phyloP scores from a whole-genome alignment of 1,140 invertebrate species.

The Drosophila pallidifrons region DNA sequence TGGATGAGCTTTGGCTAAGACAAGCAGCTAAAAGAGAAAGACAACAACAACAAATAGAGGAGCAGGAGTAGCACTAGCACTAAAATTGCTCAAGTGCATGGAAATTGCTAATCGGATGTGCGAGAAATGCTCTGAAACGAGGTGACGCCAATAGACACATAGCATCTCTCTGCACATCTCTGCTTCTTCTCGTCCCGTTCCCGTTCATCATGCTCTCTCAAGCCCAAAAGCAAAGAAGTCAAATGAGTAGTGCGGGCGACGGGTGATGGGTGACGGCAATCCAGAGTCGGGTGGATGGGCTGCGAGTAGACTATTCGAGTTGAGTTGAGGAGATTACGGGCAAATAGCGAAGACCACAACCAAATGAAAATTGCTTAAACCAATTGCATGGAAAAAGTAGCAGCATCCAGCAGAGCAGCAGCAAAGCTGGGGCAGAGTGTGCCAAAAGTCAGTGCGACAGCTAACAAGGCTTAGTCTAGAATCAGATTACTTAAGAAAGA shows the following conservation, averaged over 20 bases:
- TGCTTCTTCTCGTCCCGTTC: not conserved
- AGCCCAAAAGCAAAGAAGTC: not conserved
- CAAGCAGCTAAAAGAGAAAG: conserved; percentile 19
- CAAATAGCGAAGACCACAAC: conserved; percentile 44
- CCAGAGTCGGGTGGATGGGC: too few relatives aligned
- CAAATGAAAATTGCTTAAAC: conserved; percentile 72
- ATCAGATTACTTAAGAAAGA: conserved; percentile 43
- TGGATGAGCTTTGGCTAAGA: conserved; percentile 58
- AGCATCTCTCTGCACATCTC: not conserved
- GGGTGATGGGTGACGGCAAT: too few relatives aligned
- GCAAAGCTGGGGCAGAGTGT: conserved; percentile 38
- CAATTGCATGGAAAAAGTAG: conserved; percentile 74
- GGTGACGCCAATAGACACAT: conserved; percentile 35
- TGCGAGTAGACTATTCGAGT: not conserved
- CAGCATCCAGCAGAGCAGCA: conserved; percentile 4
- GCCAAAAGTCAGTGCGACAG: conserved; percentile 49
- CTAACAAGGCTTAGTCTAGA: conserved; percentile 49
- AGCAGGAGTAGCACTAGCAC: conserved; percentile 5
- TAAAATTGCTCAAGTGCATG: conserved; percentile 79
- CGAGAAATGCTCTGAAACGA: conserved; percentile 46
- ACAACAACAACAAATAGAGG: conserved; percentile 16
- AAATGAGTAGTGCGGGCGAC: not conserved
- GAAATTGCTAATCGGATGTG: conserved; percentile 79
- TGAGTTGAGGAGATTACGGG: conserved; percentile 1
- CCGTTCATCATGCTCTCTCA: not conserved